Conservation (phyloP, 2,797 vertebrate species). For the Sebastes aleutianus region DNA sequence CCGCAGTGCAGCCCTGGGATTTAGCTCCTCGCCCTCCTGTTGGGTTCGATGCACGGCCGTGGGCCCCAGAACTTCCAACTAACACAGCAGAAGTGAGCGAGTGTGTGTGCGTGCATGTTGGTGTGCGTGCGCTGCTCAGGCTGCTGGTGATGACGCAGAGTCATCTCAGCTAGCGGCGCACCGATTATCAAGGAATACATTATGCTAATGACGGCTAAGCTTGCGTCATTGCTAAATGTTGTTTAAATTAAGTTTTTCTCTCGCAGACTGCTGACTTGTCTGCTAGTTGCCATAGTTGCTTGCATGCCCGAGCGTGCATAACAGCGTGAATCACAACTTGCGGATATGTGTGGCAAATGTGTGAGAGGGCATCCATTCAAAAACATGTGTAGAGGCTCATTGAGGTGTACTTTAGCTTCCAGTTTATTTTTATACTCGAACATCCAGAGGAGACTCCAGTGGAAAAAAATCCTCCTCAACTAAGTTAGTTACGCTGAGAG, state of each 20-base stretch:
- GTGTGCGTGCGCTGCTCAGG: neutral
- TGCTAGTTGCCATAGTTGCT: neutral
- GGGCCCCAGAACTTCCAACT: constrained; percentile 53
- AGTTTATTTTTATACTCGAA: neutral
- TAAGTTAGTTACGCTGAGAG: neutral
- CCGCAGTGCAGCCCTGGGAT: constrained; percentile 66
- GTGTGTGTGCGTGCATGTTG: neutral
- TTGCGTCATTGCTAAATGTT: constrained; percentile 58
- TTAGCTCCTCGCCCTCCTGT: constrained; percentile 53
- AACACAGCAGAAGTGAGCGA: constrained; percentile 16
- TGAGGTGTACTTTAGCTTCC: constrained; percentile 6
- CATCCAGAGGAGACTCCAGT: neutral
- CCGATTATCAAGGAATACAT: constrained; percentile 69
- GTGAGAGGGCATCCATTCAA: neutral
- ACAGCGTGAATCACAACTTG: neutral
- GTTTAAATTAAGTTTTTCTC: constrained; percentile 49
- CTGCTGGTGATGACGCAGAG: constrained; percentile 24
- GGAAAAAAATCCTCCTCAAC: neutral
- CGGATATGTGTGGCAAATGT: neutral
- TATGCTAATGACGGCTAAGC: constrained; percentile 42
- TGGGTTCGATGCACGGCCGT: constrained; percentile 50
- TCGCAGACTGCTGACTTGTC: constrained; percentile 29
- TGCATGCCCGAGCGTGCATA: neutral
- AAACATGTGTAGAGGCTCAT: neutral
- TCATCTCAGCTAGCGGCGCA: constrained; percentile 38